Conservation (phyloP, 1,140 invertebrate genomes). For the Trachymyrmex cornetzi region DNA sequence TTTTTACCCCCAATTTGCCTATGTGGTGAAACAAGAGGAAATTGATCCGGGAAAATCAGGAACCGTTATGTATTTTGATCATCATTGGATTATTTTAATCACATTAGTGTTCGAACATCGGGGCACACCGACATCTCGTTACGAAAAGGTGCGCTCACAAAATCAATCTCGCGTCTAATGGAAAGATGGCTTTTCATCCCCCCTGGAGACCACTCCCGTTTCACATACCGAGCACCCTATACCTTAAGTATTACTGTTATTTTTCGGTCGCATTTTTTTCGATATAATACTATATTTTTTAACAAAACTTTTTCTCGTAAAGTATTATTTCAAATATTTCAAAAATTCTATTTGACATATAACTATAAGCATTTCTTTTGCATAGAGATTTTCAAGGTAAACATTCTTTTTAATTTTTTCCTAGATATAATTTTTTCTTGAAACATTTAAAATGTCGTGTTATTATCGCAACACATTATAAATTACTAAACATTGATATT, state of each 20-base stretch:
- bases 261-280: constrained; percentile 39
- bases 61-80: constrained; percentile 74
- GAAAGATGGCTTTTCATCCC: constrained; percentile 77
- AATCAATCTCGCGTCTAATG: constrained; percentile 80
- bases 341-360: not conserved
- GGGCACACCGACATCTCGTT: constrained; percentile 65
- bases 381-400: not conserved
- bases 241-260: constrained; percentile 56
- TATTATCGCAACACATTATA: not conserved
- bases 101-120: constrained; percentile 73
- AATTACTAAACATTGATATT: constrained; percentile 16
- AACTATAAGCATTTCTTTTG: not conserved
- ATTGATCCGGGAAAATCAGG: constrained; percentile 66
- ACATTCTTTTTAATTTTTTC: not conserved
- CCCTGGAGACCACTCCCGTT: constrained; percentile 74
- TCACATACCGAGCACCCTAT: constrained; percentile 62
- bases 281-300: not conserved
- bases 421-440: not conserved
- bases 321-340: not conserved
- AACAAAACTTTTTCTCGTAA: not conserved
- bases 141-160: constrained; percentile 73
- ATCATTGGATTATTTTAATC: constrained; percentile 76
- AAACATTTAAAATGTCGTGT: not conserved
- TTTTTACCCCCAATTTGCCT: constrained; percentile 47
- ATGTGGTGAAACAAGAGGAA: constrained; percentile 58